phyloP scores from a whole-genome alignment of 2,888 invertebrate species.

The Chymomyza procnemis region DNA sequence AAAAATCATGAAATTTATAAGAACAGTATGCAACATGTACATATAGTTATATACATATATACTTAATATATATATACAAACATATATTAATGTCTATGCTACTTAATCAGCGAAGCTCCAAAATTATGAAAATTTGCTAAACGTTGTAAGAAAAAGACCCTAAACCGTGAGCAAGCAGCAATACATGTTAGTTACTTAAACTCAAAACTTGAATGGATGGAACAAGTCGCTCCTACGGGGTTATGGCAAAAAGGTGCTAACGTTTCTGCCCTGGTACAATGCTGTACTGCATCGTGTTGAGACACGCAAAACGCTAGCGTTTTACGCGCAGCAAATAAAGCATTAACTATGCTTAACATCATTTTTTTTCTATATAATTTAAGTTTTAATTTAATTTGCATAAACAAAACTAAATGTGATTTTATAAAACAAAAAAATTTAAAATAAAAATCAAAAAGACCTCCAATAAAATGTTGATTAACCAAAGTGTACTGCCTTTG shows the following conservation, averaged over 20 bases:
- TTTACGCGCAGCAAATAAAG: slow-evolving; percentile 8
- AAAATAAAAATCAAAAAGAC: slow-evolving; percentile 29
- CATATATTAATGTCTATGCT: background rate
- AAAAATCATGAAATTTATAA: slow-evolving; percentile 5
- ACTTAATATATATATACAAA: slow-evolving; percentile 6
- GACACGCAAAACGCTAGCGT: background rate
- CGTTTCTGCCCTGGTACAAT: background rate
- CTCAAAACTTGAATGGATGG: slow-evolving; percentile 18
- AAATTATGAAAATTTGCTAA: background rate
- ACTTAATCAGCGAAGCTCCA: background rate
- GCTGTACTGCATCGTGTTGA: background rate
- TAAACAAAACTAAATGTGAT: slow-evolving; percentile 46
- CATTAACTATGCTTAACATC: slow-evolving; percentile 7
- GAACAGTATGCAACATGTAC: slow-evolving; percentile 21
- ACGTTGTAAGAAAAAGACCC: background rate
- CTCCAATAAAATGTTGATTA: background rate
- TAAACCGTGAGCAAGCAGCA: background rate
- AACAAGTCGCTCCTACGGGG: no score
- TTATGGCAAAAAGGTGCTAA: background rate
- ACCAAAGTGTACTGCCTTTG: background rate
- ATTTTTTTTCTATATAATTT: slow-evolving; percentile 33
- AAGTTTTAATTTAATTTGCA: slow-evolving; percentile 44
- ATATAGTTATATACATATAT: slow-evolving; percentile 23
- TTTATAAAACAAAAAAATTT: slow-evolving; percentile 42
- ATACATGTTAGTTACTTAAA: background rate